Conservation (phyloP, 2,113 vertebrate species). For the Ginglymostoma cirratum region DNA sequence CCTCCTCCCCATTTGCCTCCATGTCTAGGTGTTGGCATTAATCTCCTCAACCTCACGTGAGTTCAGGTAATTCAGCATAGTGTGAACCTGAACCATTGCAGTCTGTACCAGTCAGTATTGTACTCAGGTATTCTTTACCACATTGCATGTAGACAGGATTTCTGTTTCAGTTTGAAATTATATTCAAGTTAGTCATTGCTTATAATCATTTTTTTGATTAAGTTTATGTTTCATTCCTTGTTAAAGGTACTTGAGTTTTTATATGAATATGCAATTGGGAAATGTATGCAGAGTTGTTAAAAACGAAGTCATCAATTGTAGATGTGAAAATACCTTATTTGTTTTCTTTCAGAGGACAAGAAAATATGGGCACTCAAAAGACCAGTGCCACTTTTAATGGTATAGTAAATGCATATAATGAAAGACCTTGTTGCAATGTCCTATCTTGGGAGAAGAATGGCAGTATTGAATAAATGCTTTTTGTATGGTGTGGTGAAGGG, state of each 20-base stretch:
- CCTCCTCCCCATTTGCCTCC: neutral
- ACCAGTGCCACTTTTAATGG: constrained; percentile 38
- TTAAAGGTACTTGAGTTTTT: constrained; percentile 1
- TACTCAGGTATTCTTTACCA: neutral
- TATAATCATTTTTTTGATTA: neutral
- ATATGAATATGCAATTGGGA: neutral
- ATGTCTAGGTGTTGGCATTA: neutral
- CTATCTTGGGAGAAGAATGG: neutral
- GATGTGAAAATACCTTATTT: constrained; percentile 36
- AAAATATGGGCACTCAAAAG: constrained; percentile 36
- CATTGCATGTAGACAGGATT: neutral
- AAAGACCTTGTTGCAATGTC: constrained; percentile 13
- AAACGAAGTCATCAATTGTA: constrained; percentile 13
- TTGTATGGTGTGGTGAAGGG: constrained; percentile 23
- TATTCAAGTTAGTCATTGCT: neutral
- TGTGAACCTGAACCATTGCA: neutral
- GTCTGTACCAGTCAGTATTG: neutral
- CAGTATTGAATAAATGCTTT: constrained; percentile 12
- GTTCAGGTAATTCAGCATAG: neutral
- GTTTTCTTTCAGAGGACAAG: constrained; percentile 36
- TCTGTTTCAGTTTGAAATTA: neutral
- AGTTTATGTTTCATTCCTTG: neutral
- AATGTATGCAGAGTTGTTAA: neutral
- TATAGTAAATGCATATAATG: constrained; percentile 31
- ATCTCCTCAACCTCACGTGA: neutral